These are phyloP conservation scores for Coremacera marginata DNA, from an alignment of 2,888 invertebrate species.

Conservation along the genomic window DNA sequence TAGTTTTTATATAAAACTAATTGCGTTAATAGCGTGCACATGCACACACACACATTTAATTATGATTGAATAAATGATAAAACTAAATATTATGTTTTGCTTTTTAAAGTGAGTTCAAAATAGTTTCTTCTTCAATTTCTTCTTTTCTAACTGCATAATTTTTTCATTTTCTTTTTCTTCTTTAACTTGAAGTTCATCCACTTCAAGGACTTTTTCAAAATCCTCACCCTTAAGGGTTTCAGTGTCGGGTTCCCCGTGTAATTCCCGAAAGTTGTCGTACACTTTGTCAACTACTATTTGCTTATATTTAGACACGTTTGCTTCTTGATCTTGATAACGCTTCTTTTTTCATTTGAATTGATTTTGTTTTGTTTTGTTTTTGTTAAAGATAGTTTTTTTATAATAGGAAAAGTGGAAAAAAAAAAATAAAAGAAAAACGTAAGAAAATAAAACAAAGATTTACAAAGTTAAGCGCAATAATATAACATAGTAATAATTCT, in stretches of 20 bases:
- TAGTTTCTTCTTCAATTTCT: constrained; percentile 32
- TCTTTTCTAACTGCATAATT: constrained; percentile 31
- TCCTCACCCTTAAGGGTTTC: constrained; percentile 2
- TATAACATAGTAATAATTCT: constrained; percentile 11
- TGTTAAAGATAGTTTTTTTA: neutral
- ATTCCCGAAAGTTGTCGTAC: neutral
- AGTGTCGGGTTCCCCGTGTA: neutral
- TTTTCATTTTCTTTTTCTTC: constrained; percentile 23
- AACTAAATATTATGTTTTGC: neutral
- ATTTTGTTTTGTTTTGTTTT: neutral
- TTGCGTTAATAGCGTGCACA: neutral
- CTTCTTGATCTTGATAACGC: constrained; percentile 25
- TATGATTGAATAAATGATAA: constrained; percentile 2
- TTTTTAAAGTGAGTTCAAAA: constrained; percentile 11
- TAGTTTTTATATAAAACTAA: neutral
- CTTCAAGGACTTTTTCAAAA: neutral
- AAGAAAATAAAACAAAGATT: neutral
- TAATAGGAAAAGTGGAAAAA: neutral
- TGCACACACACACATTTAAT: neutral
- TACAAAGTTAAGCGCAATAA: constrained; percentile 9
- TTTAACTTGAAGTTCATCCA: constrained; percentile 4
- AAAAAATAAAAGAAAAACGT: constrained; percentile 21
- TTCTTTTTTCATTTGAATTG: constrained; percentile 18
- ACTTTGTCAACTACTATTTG: constrained; percentile 29
- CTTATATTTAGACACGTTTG: constrained; percentile 27